These are phyloP conservation scores for Coturnix japonica DNA, from an alignment of 2,113 vertebrate genomes.

Conservation along the genomic window DNA sequence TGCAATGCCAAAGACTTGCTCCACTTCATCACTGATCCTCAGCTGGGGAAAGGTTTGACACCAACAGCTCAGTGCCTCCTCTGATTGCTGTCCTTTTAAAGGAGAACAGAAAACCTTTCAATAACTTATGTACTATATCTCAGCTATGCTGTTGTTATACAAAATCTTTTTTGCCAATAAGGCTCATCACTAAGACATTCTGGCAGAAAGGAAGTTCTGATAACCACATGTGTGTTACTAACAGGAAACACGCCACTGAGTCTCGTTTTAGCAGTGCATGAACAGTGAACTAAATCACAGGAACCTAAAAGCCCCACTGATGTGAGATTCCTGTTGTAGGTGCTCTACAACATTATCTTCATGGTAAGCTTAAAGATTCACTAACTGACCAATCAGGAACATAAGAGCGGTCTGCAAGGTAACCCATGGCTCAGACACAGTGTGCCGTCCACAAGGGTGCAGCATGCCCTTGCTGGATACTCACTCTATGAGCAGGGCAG, in stretches of 20 bases:
- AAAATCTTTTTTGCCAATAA: not conserved
- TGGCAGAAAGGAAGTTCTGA: not conserved
- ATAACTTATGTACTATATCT: not conserved
- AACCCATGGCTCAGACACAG: not conserved
- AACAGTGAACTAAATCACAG: not conserved
- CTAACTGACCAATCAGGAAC: not conserved
- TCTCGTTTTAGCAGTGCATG: not conserved
- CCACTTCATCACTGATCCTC: not conserved
- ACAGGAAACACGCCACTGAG: not conserved
- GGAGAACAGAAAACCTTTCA: not conserved
- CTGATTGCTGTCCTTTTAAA: not conserved
- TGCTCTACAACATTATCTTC: not conserved
- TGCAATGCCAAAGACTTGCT: not conserved
- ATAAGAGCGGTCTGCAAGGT: not conserved
- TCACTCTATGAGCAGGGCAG: not conserved
- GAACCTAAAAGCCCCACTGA: not conserved
- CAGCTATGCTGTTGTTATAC: not conserved
- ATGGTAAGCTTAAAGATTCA: not conserved
- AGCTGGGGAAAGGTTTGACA: not conserved
- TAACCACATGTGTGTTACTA: rapidly evolving
- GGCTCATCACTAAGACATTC: not conserved
- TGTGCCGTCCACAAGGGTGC: not conserved
- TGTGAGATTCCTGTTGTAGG: not conserved
- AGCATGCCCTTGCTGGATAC: not conserved
- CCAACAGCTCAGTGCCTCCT: not conserved